Conservation (phyloP, 2,113 vertebrate genomes). For the Sitta europaea region DNA sequence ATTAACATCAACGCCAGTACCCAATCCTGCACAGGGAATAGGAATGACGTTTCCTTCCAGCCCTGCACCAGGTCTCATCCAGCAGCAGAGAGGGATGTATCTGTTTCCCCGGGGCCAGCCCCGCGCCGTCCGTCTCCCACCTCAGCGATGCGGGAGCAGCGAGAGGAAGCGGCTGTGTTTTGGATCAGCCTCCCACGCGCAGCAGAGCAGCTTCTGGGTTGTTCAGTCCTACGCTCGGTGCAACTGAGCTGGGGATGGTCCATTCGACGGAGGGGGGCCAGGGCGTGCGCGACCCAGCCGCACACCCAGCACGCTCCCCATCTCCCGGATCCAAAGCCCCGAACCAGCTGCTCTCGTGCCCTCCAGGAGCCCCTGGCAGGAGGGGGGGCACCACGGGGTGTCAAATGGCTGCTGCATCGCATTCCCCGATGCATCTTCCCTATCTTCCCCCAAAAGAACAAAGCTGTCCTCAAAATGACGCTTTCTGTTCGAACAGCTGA, state of each 20-base stretch:
- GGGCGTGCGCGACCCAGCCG: neutral
- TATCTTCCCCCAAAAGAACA: neutral
- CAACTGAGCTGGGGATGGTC: neutral
- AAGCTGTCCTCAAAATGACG: neutral
- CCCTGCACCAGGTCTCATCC: neutral
- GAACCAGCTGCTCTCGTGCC: neutral
- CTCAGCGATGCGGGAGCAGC: neutral
- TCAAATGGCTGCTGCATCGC: neutral
- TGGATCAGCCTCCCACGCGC: neutral
- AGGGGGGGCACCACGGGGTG: neutral
- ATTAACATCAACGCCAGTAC: neutral
- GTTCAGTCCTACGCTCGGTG: accelerated
- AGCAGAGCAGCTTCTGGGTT: neutral
- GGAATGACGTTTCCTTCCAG: neutral
- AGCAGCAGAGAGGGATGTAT: neutral
- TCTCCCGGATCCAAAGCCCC: neutral
- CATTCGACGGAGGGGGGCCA: neutral
- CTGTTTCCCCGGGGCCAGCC: neutral
- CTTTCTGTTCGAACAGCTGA: neutral
- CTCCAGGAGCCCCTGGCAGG: neutral
- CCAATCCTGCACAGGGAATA: neutral
- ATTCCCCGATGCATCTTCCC: neutral
- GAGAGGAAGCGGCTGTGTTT: neutral
- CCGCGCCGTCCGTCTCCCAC: neutral
- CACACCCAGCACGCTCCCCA: accelerated